Evolutionary conservation across 2,797 vertebrate genomes (phyloP).

Genomic region (Calcarius lapponicus): DNA sequence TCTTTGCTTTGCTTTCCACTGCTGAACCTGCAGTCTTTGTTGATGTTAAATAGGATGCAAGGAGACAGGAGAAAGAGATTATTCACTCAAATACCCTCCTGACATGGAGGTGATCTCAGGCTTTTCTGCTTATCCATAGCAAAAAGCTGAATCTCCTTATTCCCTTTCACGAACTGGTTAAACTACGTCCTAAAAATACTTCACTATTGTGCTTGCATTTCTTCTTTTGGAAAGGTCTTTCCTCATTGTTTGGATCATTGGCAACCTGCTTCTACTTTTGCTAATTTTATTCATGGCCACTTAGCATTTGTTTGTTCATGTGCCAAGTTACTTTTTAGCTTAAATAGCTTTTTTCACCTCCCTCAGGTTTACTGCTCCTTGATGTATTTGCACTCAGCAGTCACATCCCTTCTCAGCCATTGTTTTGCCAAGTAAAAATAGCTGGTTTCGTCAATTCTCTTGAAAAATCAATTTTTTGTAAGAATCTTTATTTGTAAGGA

Average conservation of each 20-base stretch:
- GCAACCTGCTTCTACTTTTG: conserved; percentile 6
- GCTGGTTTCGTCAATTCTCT: background rate
- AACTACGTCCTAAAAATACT: background rate
- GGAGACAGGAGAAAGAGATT: background rate
- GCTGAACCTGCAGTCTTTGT: background rate
- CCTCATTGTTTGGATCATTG: conserved; percentile 8
- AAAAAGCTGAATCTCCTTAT: background rate
- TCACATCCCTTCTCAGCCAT: background rate
- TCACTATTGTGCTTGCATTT: background rate
- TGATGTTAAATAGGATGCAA: background rate
- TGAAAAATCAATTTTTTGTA: background rate
- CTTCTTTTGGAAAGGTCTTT: background rate
- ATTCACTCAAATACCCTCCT: background rate
- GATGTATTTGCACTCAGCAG: conserved; percentile 1
- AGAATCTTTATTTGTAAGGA: background rate
- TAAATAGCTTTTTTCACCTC: conserved; percentile 24
- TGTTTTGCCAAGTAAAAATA: conserved; percentile 10
- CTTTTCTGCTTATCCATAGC: background rate
- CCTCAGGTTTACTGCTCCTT: conserved; percentile 20
- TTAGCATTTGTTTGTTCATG: conserved; percentile 30
- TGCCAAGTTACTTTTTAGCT: conserved; percentile 33
- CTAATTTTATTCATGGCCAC: conserved; percentile 22
- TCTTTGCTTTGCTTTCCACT: background rate
- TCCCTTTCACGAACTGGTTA: background rate
- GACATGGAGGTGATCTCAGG: background rate